These are phyloP conservation scores for Onychostruthus taczanowskii DNA, from an alignment of 2,113 vertebrate species.

Conservation along the genomic window DNA sequence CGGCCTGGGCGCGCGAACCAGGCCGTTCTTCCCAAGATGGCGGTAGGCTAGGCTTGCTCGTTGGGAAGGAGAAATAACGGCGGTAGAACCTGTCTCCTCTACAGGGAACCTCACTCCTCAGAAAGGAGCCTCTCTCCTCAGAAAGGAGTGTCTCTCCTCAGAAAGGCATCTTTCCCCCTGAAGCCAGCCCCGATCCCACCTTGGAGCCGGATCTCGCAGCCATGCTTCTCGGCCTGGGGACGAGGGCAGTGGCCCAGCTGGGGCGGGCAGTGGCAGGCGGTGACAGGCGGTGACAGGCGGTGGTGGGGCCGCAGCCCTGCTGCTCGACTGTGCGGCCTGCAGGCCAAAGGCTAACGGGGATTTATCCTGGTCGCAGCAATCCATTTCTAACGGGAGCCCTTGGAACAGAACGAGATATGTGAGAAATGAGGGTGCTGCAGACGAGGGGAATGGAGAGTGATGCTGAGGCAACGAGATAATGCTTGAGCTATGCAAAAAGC, in stretches of 20 bases:
- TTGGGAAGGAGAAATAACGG: rapidly evolving
- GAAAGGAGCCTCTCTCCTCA: no score
- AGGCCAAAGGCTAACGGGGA: not conserved
- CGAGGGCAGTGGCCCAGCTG: not conserved
- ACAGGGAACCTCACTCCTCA: no score
- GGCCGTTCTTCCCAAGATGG: not conserved
- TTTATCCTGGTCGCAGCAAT: not conserved
- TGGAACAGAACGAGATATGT: rapidly evolving
- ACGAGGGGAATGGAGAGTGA: not conserved
- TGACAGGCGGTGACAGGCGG: not conserved
- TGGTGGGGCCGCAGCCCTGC: not conserved
- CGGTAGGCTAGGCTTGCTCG: not conserved
- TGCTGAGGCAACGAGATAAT: not conserved
- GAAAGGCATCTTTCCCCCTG: not conserved
- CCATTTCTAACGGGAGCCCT: not conserved
- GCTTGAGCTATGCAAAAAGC: not conserved
- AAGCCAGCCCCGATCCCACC: rapidly evolving
- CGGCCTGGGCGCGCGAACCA: rapidly evolving
- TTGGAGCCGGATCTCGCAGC: rapidly evolving
- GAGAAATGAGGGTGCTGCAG: not conserved
- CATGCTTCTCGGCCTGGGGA: no score
- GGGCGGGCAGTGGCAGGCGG: rapidly evolving
- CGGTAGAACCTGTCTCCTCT: not conserved
- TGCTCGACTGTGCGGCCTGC: not conserved
- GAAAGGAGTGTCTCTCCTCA: not conserved